Evolutionary conservation across 2,797 vertebrate species (phyloP).

Genomic region (Sylvilagus floridanus): DNA sequence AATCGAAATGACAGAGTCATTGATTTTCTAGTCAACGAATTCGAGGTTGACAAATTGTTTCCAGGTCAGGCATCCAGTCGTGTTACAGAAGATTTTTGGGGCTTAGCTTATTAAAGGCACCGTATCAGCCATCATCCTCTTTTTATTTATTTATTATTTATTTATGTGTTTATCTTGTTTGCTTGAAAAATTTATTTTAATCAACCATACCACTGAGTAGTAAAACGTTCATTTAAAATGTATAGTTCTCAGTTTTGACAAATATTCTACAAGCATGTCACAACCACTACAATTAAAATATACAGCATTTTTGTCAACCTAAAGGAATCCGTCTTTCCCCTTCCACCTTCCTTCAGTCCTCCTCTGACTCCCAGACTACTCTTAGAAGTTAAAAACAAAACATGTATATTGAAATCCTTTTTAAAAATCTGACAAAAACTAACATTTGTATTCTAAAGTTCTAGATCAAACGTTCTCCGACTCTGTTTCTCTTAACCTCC

Average conservation of each 20-base stretch:
- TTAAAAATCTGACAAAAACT: neutral
- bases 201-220: neutral
- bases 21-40: slow-evolving; percentile 55
- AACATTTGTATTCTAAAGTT: neutral
- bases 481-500: neutral
- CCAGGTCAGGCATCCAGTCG: neutral
- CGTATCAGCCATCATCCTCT: neutral
- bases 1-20: slow-evolving; percentile 57
- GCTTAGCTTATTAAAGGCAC: neutral
- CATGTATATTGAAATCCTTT: neutral
- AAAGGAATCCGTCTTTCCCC: neutral
- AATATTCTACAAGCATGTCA: neutral
- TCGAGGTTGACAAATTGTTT: slow-evolving; percentile 55
- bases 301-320: neutral
- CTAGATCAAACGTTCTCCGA: neutral
- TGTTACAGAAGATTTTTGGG: slow-evolving; percentile 24
- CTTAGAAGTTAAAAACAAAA: neutral
- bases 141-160: neutral
- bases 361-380: neutral
- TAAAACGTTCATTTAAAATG: neutral
- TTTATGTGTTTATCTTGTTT: neutral
- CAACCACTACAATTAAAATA: neutral
- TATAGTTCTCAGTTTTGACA: neutral
- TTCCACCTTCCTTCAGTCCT: neutral
- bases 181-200: slow-evolving; percentile 5